A percentile compares a stretch with the other conserved stretches of the same genome.
Conservation (phyloP, 53 echinoderm and acorn worm genomes). For the Holothuria leucospilota region DNA sequence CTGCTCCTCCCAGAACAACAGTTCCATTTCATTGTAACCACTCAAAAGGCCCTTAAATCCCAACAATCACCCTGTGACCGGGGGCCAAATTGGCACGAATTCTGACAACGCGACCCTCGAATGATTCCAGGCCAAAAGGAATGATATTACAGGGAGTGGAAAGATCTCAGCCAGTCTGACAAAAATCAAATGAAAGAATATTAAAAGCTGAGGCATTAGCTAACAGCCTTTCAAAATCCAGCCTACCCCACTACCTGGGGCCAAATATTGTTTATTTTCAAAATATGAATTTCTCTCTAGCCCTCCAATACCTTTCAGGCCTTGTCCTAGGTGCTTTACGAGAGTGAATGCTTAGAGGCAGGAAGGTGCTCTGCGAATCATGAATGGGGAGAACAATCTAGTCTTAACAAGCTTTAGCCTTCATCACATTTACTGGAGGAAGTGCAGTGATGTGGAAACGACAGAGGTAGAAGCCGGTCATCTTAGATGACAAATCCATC, state of each 20-base stretch:
- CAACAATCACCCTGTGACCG: conserved; percentile 38
- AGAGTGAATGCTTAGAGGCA: conserved; percentile 27
- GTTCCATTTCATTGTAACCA: conserved; percentile 47
- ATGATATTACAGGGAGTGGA: not conserved
- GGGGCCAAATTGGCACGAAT: conserved; percentile 36
- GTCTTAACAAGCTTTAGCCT: conserved; percentile 42
- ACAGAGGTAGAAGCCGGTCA: not conserved
- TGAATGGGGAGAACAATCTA: conserved; percentile 22
- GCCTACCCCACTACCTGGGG: conserved; percentile 27
- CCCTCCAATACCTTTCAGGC: conserved; percentile 39
- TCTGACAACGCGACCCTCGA: conserved; percentile 34
- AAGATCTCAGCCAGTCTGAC: conserved; percentile 36
- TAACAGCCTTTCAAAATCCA: conserved; percentile 45
- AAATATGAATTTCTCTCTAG: conserved; percentile 41
- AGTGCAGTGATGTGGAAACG: conserved; percentile 28
- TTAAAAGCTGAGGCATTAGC: conserved; percentile 41
- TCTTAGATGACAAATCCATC: too few relatives aligned
- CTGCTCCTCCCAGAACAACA: conserved; percentile 38
- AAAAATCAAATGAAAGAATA: conserved; percentile 39
- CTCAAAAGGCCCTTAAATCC: conserved; percentile 44
- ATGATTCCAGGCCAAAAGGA: conserved; percentile 30
- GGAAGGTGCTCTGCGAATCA: not conserved
- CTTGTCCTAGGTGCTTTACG: conserved; percentile 30
- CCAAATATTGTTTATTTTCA: conserved; percentile 40
- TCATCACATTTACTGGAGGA: conserved; percentile 18